Percentiles rank a stretch among this genome's conserved stretches.
phyloP scores from a whole-genome alignment of 1,140 invertebrate genomes.

The Danaus melanippus region DNA sequence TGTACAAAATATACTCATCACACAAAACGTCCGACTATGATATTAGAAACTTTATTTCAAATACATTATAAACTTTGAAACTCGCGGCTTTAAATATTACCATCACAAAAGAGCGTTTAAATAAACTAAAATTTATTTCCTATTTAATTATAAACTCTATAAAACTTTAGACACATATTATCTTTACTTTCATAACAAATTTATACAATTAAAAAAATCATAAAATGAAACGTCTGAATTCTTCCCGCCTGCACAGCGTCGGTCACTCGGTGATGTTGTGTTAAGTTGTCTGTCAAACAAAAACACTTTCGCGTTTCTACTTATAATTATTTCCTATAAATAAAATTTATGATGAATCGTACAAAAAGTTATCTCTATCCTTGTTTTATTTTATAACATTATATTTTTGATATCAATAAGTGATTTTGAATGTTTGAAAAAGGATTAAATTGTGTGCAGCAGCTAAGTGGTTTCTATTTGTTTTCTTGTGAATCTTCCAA shows the following conservation, averaged over 20 bases:
- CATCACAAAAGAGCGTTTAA: no score
- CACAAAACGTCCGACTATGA: no score
- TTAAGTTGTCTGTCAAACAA: slow-evolving; percentile 32
- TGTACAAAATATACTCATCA: no score
- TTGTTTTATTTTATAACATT: slow-evolving; percentile 1
- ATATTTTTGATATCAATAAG: slow-evolving; percentile 6
- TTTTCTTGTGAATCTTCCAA: slow-evolving; percentile 26
- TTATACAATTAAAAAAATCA: slow-evolving; percentile 9
- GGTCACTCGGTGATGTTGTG: slow-evolving; percentile 26
- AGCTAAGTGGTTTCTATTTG: slow-evolving; percentile 27
- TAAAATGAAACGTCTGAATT: slow-evolving; percentile 26
- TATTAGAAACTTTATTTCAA: no score
- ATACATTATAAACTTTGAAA: no score
- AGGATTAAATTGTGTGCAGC: slow-evolving; percentile 24
- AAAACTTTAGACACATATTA: slow-evolving; percentile 5
- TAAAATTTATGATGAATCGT: slow-evolving; percentile 13
- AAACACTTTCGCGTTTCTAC: slow-evolving; percentile 25
- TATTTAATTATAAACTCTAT: no score
- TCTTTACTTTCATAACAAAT: not conserved
- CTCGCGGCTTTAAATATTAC: no score
- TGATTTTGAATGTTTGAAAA: slow-evolving; percentile 9
- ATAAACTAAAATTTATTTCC: no score
- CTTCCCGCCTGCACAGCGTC: slow-evolving; percentile 29
- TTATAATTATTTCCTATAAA: slow-evolving; percentile 14
- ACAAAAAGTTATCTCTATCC: slow-evolving; percentile 6